Percentiles rank a stretch among this genome's conserved stretches.
Conservation (phyloP, 2,797 vertebrate species). For the Rhabdomys pumilio region DNA sequence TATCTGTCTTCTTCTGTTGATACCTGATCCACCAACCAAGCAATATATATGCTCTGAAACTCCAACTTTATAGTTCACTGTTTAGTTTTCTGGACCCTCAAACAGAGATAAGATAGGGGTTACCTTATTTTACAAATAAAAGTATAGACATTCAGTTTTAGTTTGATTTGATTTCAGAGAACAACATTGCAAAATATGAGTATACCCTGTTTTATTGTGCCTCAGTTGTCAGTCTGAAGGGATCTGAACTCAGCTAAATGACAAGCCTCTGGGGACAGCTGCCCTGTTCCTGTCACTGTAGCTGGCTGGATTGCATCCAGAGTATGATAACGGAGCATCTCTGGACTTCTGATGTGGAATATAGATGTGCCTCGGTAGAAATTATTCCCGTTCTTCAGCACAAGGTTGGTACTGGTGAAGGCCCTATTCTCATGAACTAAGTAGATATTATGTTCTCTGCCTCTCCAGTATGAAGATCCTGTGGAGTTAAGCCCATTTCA, state of each 20-base stretch:
- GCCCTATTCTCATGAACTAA: neutral
- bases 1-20: neutral
- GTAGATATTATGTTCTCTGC: neutral
- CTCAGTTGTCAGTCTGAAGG: neutral
- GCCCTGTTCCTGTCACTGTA: neutral
- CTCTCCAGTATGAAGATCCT: neutral
- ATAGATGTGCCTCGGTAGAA: neutral
- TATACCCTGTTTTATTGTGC: neutral
- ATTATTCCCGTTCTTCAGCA: neutral
- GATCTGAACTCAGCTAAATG: neutral
- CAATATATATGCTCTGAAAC: neutral
- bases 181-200: neutral
- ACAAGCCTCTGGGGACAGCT: neutral
- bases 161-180: conserved; percentile 53
- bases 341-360: neutral
- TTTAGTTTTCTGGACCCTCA: conserved; percentile 2
- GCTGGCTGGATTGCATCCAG: neutral
- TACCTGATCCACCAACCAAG: neutral
- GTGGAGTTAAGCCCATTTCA: neutral
- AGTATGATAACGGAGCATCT: neutral
- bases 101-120: neutral
- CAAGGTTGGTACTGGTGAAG: neutral
- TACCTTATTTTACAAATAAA: neutral
- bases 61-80: neutral
- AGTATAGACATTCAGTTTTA: neutral